Evolutionary conservation across 1,140 invertebrate genomes (phyloP).

Genomic region (Physella acuta): DNA sequence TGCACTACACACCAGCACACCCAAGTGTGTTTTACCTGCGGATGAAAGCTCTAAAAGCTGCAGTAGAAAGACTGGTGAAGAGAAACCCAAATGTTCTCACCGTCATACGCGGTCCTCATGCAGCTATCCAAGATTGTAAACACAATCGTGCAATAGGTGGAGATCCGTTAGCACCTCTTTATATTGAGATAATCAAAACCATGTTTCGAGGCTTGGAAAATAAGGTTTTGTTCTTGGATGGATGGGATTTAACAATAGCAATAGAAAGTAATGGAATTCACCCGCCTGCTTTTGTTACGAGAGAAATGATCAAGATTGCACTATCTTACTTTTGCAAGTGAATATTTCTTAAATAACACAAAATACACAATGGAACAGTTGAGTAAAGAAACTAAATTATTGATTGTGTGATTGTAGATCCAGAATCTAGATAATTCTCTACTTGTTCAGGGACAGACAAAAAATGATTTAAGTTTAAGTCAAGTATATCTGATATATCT

Average conservation of each 20-base stretch:
- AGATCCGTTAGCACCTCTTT: neutral
- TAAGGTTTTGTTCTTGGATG: slow-evolving; percentile 7
- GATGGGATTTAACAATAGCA: slow-evolving; percentile 17
- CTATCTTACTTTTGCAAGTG: too few species aligned
- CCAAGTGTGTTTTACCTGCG: neutral
- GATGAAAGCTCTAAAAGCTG: neutral
- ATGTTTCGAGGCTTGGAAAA: neutral
- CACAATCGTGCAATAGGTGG: slow-evolving; percentile 7
- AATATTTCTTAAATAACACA: too few species aligned
- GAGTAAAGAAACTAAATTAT: too few species aligned
- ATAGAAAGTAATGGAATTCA: slow-evolving; percentile 4
- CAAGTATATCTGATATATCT: too few species aligned
- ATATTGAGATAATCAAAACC: neutral
- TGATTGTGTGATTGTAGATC: too few species aligned
- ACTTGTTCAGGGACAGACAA: too few species aligned
- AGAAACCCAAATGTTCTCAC: slow-evolving; percentile 8
- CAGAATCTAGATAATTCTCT: too few species aligned
- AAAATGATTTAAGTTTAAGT: too few species aligned
- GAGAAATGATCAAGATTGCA: too few species aligned
- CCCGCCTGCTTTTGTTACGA: too few species aligned
- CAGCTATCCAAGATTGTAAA: neutral
- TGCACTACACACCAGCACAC: neutral
- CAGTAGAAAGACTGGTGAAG: neutral
- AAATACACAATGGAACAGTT: too few species aligned
- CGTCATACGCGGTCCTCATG: slow-evolving; percentile 14